These are phyloP conservation scores for Seira musarum DNA, from an alignment of 2,888 invertebrate genomes.

Conservation along the genomic window DNA sequence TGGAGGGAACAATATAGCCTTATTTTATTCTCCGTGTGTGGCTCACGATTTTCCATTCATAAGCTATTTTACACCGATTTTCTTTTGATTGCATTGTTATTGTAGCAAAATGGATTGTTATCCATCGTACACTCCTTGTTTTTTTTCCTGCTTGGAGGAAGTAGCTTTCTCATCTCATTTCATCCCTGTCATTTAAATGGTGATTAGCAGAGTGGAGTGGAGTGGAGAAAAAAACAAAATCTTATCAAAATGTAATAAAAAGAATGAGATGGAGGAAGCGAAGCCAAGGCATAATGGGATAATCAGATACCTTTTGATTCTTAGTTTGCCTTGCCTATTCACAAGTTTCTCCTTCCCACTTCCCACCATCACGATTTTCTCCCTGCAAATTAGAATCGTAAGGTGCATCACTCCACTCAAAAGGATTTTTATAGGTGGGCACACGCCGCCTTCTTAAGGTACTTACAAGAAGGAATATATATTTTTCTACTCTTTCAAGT, in stretches of 20 bases:
- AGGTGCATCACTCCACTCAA: too few relatives aligned
- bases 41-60: slow-evolving; percentile 17
- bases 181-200: slow-evolving; percentile 53
- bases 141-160: slow-evolving; percentile 29
- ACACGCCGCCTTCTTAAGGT: too few relatives aligned
- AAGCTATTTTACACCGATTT: too few relatives aligned
- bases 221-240: too few relatives aligned
- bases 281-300: background rate
- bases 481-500: too few relatives aligned
- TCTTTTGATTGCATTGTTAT: background rate
- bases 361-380: slow-evolving; percentile 37
- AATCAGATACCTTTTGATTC: too few relatives aligned
- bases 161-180: slow-evolving; percentile 44
- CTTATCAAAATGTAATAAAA: too few relatives aligned
- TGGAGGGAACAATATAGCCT: slow-evolving; percentile 45
- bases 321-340: too few relatives aligned
- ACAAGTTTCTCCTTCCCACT: slow-evolving; percentile 16
- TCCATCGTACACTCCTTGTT: slow-evolving; percentile 7
- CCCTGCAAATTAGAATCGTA: slow-evolving; percentile 18
- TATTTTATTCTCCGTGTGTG: slow-evolving; percentile 46
- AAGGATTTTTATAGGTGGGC: too few relatives aligned
- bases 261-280: background rate
- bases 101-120: background rate
- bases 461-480: too few relatives aligned
- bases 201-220: slow-evolving; percentile 49